These are phyloP conservation scores for cat (Felis catus) DNA, from an alignment of 2,113 vertebrate genomes.

Conservation along the genomic window F.catus_Fca126_mat1.0 CM031426.1:22062001-22062500, in stretches of 20 bases:
- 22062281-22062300: conserved; percentile 68
- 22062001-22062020: conserved; percentile 59
- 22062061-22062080: neutral
- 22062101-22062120: conserved; percentile 61
- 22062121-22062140: conserved; percentile 58
- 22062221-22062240: conserved; percentile 79
- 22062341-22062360: conserved; percentile 52
- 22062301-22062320: conserved; percentile 64
- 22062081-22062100: conserved; percentile 38
- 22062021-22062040: conserved; percentile 2
- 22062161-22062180: conserved; percentile 69
- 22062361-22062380: conserved; percentile 2
- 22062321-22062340: conserved; percentile 38
- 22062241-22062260: conserved; percentile 78
- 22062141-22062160: conserved; percentile 63
- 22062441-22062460: neutral
- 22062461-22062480: neutral
- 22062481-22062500: neutral
- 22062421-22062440: conserved; percentile 1
- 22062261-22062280: conserved; percentile 79
- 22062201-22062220: conserved; percentile 67
- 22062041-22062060: neutral
- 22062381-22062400: neutral
- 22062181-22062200: conserved; percentile 68
- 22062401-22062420: neutral